Conservation (phyloP, 2,113 vertebrate species). For the Oxygymnocypris stewartii region DNA sequence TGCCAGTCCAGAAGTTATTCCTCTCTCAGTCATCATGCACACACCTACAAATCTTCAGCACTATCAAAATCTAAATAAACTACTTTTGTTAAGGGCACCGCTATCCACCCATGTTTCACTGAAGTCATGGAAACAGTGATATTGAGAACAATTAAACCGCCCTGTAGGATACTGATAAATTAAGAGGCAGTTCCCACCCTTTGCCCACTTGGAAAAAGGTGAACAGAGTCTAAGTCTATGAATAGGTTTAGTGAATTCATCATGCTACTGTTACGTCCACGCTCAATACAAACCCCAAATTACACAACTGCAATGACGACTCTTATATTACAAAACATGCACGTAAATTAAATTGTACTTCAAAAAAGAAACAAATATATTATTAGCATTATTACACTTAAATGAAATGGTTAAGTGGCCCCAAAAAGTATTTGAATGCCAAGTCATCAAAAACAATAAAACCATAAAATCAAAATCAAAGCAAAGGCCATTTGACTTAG, state of each 20-base stretch:
- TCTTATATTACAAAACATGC: not conserved
- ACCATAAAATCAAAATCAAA: too few relatives aligned
- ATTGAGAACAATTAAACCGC: not conserved
- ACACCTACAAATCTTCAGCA: not conserved
- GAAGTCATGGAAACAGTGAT: constrained; percentile 17
- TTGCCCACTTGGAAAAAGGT: not conserved
- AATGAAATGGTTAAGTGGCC: too few relatives aligned
- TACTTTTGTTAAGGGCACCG: not conserved
- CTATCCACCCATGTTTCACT: not conserved
- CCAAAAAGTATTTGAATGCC: not conserved
- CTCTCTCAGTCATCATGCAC: not conserved
- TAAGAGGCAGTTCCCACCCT: not conserved
- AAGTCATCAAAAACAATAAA: not conserved
- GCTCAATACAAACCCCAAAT: not conserved
- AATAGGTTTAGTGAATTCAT: not conserved
- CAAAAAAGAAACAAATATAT: not conserved
- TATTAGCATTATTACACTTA: not conserved
- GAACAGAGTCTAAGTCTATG: not conserved
- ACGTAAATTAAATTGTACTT: not conserved
- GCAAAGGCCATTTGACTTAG: too few relatives aligned
- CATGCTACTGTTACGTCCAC: not conserved
- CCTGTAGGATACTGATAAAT: not conserved
- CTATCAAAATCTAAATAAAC: constrained; percentile 10
- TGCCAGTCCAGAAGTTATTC: not conserved
- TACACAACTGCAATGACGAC: not conserved